Evolutionary conservation across 1,140 invertebrate species (phyloP), one percentile per base, ranked within the genome.

Genomic region (Parasteatoda tepidariorum): DNA sequence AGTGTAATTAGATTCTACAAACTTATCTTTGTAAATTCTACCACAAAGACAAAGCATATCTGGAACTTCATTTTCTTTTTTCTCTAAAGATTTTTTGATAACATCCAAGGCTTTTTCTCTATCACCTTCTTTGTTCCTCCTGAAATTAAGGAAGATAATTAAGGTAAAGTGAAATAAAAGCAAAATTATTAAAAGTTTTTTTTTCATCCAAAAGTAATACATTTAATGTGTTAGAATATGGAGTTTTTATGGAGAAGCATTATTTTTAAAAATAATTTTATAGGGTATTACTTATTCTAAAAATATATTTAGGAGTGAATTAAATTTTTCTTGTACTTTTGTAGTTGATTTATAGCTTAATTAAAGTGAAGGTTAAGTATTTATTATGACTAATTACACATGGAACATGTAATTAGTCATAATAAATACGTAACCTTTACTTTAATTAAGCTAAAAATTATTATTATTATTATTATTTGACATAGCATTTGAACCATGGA

Each of bases 31-130:
- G 89, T 99, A 99, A 88, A 99, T 99, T 79, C 98, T 92, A 1
- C 98, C 98, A 89, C 97, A 99, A 1, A 99, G 91, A 88, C 98
- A 99, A n/a, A 99, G 89, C 93, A 99, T 97, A 89, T 99, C 98
- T 15, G 92, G 90, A 87, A 97, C 95, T 88, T 95, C 93, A 89
- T 97, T 97, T 89, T 98, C 96, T 89, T 96, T 95, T 87, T 96
- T 96, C 85, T 96, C 93, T 30, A 98, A 89, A 0, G 96, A 96
- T 88, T 95, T 94, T 41, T 95, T 93, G 83, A 99, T 98, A 0
- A 98, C 96, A 88, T 93, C 91, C 15, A 99, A 89, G 3, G 98
- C 98, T 88, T 95, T 96, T 88, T 98, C 96, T 83, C 98, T 91
- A 90, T 99, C 98, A 0, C 97, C 97, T 87, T 95, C 92, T 86